Percentiles rank a stretch among this genome's conserved stretches.
Evolutionary conservation across 2,797 vertebrate genomes (phyloP).

Genomic region (Peromyscus attwateri): DNA sequence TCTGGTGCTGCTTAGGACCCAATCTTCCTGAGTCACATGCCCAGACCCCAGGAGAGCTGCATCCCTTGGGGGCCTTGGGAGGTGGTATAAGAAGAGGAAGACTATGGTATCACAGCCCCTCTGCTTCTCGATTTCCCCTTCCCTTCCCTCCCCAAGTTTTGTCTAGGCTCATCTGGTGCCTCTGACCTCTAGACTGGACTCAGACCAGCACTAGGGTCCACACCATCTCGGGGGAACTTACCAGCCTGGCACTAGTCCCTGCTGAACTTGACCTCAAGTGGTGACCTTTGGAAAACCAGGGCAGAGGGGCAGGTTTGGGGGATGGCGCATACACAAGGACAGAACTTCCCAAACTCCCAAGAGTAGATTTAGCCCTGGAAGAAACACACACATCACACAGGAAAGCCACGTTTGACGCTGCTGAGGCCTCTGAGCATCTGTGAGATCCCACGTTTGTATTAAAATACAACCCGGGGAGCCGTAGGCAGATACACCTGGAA

Average conservation of each 20-base stretch:
- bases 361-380: background rate
- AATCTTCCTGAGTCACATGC: background rate
- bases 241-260: background rate
- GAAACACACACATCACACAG: background rate
- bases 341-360: background rate
- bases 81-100: background rate
- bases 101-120: background rate
- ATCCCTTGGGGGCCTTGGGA: background rate
- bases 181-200: background rate
- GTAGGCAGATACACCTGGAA: background rate
- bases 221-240: background rate
- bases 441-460: slow-evolving; percentile 55
- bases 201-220: background rate
- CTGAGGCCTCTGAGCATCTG: background rate
- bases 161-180: background rate
- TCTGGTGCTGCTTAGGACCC: slow-evolving; percentile 9
- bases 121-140: background rate
- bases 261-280: background rate
- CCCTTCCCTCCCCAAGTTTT: background rate
- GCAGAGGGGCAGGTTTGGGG: background rate
- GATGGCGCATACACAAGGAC: background rate
- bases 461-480: slow-evolving; percentile 15
- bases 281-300: background rate
- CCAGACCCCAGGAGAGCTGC: background rate
- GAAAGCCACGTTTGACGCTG: background rate